phyloP scores from a whole-genome alignment of 2,888 invertebrate species.

The Caenorhabditis afra region DNA sequence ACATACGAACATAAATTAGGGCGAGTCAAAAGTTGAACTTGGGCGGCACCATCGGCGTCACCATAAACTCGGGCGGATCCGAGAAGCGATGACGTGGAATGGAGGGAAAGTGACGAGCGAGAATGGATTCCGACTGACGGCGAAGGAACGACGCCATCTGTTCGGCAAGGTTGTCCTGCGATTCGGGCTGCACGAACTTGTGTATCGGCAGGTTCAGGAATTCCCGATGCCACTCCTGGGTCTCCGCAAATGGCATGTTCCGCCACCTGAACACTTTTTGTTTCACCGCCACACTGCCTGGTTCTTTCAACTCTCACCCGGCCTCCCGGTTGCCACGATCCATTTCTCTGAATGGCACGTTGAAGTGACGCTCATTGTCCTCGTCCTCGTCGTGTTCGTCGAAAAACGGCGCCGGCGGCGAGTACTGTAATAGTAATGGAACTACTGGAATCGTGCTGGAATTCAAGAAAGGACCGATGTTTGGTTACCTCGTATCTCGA shows the following conservation, averaged over 20 bases:
- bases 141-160: slow-evolving; percentile 62
- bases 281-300: background rate
- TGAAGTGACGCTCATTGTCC: slow-evolving; percentile 39
- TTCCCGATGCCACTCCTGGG: slow-evolving; percentile 52
- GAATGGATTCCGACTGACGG: slow-evolving; percentile 58
- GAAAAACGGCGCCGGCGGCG: slow-evolving; percentile 27
- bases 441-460: too few relatives aligned
- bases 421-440: too few relatives aligned
- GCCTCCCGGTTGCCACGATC: slow-evolving; percentile 46
- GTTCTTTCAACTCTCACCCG: slow-evolving; percentile 19
- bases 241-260: slow-evolving; percentile 48
- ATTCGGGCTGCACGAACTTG: slow-evolving; percentile 46
- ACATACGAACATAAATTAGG: slow-evolving; percentile 25
- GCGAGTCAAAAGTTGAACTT: slow-evolving; percentile 40
- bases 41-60: slow-evolving; percentile 29
- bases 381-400: slow-evolving; percentile 36
- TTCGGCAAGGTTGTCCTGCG: slow-evolving; percentile 59
- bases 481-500: slow-evolving; percentile 51
- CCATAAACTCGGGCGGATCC: slow-evolving; percentile 52
- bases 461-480: too few relatives aligned
- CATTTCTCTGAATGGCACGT: slow-evolving; percentile 47
- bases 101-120: slow-evolving; percentile 56
- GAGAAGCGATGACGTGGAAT: slow-evolving; percentile 39
- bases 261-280: slow-evolving; percentile 43
- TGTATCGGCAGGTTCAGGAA: slow-evolving; percentile 51